Conservation (phyloP, 2,797 vertebrate species). For the Thripadectes ignobilis region DNA sequence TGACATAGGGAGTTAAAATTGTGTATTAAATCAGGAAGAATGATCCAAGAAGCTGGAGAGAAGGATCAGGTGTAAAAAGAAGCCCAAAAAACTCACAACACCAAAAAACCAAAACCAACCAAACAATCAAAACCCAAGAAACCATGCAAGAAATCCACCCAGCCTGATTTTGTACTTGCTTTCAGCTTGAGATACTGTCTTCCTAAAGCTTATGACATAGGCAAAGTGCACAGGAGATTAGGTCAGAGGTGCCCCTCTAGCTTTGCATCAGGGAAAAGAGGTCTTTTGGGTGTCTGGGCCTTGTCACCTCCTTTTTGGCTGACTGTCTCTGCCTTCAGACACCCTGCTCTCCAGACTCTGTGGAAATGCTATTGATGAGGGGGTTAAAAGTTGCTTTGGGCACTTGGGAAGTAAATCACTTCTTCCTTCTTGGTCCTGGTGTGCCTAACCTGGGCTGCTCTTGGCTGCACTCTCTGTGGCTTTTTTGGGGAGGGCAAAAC, state of each 20-base stretch:
- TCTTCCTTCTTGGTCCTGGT: neutral
- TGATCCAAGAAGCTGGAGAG: neutral
- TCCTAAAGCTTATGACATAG: neutral
- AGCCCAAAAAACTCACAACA: rapidly evolving
- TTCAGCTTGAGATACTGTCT: neutral
- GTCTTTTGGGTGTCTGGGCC: neutral
- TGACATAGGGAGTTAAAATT: neutral
- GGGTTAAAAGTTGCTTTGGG: neutral
- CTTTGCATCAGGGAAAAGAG: neutral
- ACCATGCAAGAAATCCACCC: neutral
- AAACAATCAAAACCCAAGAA: neutral
- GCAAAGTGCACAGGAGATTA: neutral
- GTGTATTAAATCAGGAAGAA: neutral
- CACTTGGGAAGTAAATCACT: neutral
- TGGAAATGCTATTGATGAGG: neutral
- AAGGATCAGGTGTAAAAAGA: neutral
- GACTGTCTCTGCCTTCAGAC: neutral
- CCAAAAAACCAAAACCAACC: neutral
- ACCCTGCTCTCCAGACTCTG: neutral
- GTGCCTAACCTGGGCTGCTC: neutral
- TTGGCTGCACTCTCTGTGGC: neutral
- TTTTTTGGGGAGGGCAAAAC: neutral
- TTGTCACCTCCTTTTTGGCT: neutral
- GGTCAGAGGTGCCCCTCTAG: neutral
- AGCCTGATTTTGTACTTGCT: neutral